A percentile compares a stretch with the other conserved stretches of the same genome.
These are phyloP conservation scores for Ophiodon elongatus DNA, from an alignment of 2,113 vertebrate species.

Conservation along the genomic window DNA sequence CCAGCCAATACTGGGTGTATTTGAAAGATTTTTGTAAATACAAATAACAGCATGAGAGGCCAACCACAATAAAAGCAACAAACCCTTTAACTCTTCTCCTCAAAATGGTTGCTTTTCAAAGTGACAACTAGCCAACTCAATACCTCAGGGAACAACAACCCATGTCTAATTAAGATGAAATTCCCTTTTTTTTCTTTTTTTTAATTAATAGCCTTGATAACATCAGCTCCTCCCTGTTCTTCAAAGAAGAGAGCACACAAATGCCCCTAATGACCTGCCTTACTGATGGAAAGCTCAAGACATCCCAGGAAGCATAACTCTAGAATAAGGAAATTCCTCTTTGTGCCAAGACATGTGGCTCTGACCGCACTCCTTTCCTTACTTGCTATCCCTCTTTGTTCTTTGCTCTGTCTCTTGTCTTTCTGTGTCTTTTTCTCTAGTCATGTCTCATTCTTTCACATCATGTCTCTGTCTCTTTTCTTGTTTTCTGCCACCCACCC, in stretches of 20 bases:
- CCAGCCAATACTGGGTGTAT: conserved; percentile 26
- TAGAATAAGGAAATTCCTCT: conserved; percentile 29
- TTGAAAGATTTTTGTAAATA: conserved; percentile 45
- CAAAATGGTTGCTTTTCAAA: conserved; percentile 30
- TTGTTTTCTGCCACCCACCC: conserved; percentile 3
- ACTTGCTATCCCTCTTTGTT: conserved; percentile 12
- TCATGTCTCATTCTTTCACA: conserved; percentile 30
- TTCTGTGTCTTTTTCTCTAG: conserved; percentile 15
- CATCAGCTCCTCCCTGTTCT: conserved; percentile 15
- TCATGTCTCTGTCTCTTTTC: conserved; percentile 15
- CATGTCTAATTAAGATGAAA: conserved; percentile 42
- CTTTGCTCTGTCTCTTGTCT: conserved; percentile 19
- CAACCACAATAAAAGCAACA: conserved; percentile 40
- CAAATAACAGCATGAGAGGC: conserved; percentile 18
- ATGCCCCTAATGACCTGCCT: conserved; percentile 33
- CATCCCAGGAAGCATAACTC: conserved; percentile 46
- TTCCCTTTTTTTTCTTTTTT: conserved; percentile 13
- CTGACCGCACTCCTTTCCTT: conserved; percentile 30
- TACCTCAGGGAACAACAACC: not conserved
- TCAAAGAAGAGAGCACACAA: conserved; percentile 18
- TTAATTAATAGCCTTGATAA: conserved; percentile 29
- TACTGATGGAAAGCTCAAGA: conserved; percentile 31
- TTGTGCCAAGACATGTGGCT: conserved; percentile 58
- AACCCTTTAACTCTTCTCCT: conserved; percentile 12
- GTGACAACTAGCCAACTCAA: conserved; percentile 1